Percentiles rank a stretch among this genome's conserved stretches.
phyloP scores from a whole-genome alignment of 1,140 invertebrate species.

The Campodea augens region DNA sequence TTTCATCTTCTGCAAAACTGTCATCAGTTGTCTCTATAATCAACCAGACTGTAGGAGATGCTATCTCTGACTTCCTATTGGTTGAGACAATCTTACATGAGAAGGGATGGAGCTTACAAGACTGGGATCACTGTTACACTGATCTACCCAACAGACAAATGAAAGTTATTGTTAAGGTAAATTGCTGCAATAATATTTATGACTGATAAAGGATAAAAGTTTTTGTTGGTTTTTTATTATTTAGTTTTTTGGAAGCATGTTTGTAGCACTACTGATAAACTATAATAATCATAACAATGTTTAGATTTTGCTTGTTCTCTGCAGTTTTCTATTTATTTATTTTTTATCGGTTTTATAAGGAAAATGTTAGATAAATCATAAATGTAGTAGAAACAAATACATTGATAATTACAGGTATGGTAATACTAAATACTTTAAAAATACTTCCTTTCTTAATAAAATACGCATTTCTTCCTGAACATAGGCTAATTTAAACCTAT shows the following conservation, averaged over 20 bases:
- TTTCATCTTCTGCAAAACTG: conserved; percentile 35
- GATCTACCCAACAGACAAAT: conserved; percentile 77
- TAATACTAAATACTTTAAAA: too few relatives aligned
- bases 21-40: conserved; percentile 58
- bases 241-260: conserved; percentile 1
- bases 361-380: too few relatives aligned
- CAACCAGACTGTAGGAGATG: conserved; percentile 93
- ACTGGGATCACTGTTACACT: conserved; percentile 62
- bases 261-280: too few relatives aligned
- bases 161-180: conserved; percentile 61
- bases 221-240: conserved; percentile 2
- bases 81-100: conserved; percentile 77
- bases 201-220: not conserved
- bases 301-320: too few relatives aligned
- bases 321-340: too few relatives aligned
- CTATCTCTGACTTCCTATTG: conserved; percentile 83
- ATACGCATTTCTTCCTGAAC: too few relatives aligned
- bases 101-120: conserved; percentile 50
- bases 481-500: too few relatives aligned
- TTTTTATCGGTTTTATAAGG: too few relatives aligned
- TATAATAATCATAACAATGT: too few relatives aligned
- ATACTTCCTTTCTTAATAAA: too few relatives aligned
- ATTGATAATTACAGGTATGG: too few relatives aligned
- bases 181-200: conserved; percentile 2
- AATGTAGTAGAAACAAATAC: too few relatives aligned